phyloP scores from a whole-genome alignment of 2,888 invertebrate genomes.

The Pristionchus maxplancki region DNA sequence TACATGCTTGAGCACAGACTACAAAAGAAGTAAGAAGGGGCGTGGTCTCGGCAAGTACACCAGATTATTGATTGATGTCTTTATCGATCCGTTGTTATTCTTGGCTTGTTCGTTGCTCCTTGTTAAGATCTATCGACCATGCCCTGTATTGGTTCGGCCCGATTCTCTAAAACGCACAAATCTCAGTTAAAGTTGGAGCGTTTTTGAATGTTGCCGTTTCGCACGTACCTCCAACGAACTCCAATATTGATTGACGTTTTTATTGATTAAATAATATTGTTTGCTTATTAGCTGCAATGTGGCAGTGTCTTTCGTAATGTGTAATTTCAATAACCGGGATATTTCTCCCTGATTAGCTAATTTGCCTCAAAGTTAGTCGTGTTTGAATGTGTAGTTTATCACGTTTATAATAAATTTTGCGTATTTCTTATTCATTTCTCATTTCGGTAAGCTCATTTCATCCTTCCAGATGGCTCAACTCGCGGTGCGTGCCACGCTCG shows the following conservation, averaged over 20 bases:
- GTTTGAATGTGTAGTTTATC: background rate
- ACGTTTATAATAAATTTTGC: background rate
- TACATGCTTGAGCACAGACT: background rate
- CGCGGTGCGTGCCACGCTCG: slow-evolving; percentile 63
- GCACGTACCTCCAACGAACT: too few species aligned
- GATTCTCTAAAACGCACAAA: too few species aligned
- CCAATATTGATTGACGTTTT: too few species aligned
- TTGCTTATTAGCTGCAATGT: background rate
- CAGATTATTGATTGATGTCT: background rate
- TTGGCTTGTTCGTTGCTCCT: background rate
- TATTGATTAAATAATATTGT: background rate
- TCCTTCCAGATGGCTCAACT: slow-evolving; percentile 65
- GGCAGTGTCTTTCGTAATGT: background rate
- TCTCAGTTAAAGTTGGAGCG: too few species aligned
- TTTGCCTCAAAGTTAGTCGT: background rate
- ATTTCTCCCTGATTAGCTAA: background rate
- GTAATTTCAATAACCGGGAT: background rate
- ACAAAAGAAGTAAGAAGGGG: too few species aligned
- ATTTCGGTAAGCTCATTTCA: background rate
- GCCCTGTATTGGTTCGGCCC: background rate
- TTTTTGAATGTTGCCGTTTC: too few species aligned
- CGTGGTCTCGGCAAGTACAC: background rate
- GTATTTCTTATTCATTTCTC: background rate
- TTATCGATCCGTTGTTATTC: background rate
- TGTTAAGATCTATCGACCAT: background rate